Conservation (phyloP, 2,113 vertebrate species). For the Sinocyclocheilus grahami region DNA sequence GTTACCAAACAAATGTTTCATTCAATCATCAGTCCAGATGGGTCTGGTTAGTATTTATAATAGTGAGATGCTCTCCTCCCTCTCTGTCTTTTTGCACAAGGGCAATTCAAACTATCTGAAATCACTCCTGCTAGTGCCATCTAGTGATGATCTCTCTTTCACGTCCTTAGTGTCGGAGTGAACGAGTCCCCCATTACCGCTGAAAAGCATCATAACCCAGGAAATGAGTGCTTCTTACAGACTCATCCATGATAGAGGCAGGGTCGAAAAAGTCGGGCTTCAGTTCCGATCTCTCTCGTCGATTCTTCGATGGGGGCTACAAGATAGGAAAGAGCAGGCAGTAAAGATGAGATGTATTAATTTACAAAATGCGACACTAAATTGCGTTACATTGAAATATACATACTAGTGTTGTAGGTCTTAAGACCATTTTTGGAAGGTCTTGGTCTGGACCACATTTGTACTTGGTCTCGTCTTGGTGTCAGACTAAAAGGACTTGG, state of each 20-base stretch:
- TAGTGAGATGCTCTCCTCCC: slow-evolving; percentile 38
- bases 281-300: slow-evolving; percentile 95
- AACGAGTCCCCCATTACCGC: slow-evolving; percentile 53
- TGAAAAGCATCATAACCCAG: slow-evolving; percentile 60
- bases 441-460: too few relatives aligned
- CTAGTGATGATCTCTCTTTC: slow-evolving; percentile 56
- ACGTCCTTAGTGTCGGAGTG: slow-evolving; percentile 40
- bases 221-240: slow-evolving; percentile 81
- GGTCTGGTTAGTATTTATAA: slow-evolving; percentile 42
- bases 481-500: too few relatives aligned
- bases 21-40: slow-evolving; percentile 47
- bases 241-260: slow-evolving; percentile 99
- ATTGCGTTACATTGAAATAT: not conserved
- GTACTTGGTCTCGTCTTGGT: too few relatives aligned
- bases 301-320: slow-evolving; percentile 98
- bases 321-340: not conserved
- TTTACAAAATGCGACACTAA: slow-evolving; percentile 21
- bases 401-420: too few relatives aligned
- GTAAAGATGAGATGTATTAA: not conserved
- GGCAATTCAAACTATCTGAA: slow-evolving; percentile 49
- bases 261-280: slow-evolving; percentile 99
- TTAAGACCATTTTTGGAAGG: too few relatives aligned
- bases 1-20: slow-evolving; percentile 51
- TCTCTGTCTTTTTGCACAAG: slow-evolving; percentile 25
- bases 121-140: slow-evolving; percentile 59